Evolutionary conservation across 2,113 vertebrate species (phyloP).

Genomic region (Eulemur rufifrons): DNA sequence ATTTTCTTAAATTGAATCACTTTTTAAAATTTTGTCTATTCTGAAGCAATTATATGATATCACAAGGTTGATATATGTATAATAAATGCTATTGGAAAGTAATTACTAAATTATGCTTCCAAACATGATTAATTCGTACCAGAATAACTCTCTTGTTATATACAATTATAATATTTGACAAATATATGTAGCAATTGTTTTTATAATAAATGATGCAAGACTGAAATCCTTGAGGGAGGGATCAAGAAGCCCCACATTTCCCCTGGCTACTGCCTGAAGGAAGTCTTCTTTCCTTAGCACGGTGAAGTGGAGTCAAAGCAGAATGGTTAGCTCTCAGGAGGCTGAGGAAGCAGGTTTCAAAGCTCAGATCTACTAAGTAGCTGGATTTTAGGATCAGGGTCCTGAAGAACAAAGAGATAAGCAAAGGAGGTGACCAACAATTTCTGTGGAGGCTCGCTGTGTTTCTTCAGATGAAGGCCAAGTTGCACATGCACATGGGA

Average conservation of each 20-base stretch:
- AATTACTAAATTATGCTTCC: not conserved
- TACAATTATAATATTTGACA: not conserved
- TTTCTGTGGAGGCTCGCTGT: not conserved
- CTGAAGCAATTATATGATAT: not conserved
- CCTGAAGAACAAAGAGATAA: not conserved
- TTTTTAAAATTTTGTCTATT: not conserved
- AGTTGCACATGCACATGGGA: not conserved
- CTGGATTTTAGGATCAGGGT: not conserved
- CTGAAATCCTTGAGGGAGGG: not conserved
- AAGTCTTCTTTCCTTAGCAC: not conserved
- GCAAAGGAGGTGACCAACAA: not conserved
- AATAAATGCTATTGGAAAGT: not conserved
- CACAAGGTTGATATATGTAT: not conserved
- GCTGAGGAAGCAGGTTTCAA: not conserved
- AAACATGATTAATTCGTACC: not conserved
- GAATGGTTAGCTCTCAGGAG: not conserved
- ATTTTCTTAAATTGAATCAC: not conserved
- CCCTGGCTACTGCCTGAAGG: not conserved
- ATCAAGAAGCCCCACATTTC: not conserved
- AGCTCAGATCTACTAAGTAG: not conserved
- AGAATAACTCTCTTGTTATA: not conserved
- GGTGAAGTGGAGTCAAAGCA: not conserved
- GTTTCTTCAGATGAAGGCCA: not conserved
- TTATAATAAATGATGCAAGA: not conserved
- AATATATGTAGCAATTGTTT: not conserved